Evolutionary conservation across 2,888 invertebrate species (phyloP), one percentile per base, ranked within the genome.

Genomic region (Cistogaster globosa): DNA sequence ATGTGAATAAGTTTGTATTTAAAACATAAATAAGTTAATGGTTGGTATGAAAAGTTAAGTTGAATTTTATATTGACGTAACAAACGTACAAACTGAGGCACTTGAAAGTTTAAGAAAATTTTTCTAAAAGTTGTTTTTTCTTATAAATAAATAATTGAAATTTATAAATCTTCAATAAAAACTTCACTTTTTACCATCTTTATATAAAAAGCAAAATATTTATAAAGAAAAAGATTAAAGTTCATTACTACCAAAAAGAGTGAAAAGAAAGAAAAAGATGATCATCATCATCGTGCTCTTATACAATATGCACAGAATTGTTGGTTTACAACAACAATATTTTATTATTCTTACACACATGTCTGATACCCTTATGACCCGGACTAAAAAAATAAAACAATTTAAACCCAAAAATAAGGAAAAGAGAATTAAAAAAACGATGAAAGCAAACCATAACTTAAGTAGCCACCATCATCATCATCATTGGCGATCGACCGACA

Each of bases 311-410:
- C 36, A 62, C 53, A 74, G 62, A 67, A 67, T 80, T 63, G 81
- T 58, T n/a, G 53, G 4, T 36, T 67, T 68, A 74, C 67, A 77
- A 62, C 53, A 82, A 78, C 36, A 76, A 7, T 4, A 26, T 78
- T 82, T 84, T 74, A 74, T 71, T 51, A 60, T 74, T 53, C 55
- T 69, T 78, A 69, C 78, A 85, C 85, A 82, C 78, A 82, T 85
- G 85, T 65, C 74, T 85, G 82, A 85, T 85, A 82, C 45, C 81
- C 82, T 85, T 82, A 60, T 85, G 85, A 85, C 82, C 85, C 65
- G 22, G 78, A 58, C 69, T 74, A 57, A n/a, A 67, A 32, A 75
- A 71, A 63, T 7, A 32, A 26, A 62, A 80, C 53, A 42, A 14
- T 42, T 20, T 16, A 81, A 71, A 20, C 26, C 63, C 63, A 18